Conservation (phyloP, 2,113 vertebrate species). For the Eubucco bourcierii region DNA sequence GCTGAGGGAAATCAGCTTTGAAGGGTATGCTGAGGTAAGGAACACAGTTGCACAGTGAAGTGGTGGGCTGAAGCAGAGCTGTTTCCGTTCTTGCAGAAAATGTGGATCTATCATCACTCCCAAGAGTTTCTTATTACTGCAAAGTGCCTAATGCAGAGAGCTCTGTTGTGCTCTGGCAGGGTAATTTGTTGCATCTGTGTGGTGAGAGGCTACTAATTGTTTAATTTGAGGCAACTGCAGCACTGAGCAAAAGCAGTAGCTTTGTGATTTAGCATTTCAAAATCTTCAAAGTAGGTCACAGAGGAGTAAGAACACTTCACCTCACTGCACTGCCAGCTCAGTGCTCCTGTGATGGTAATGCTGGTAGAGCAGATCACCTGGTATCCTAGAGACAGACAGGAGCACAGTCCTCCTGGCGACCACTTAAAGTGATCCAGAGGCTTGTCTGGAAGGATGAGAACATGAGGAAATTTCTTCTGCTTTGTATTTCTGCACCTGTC, state of each 20-base stretch:
- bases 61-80: background rate
- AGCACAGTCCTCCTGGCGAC: background rate
- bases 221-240: background rate
- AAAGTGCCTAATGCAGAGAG: background rate
- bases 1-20: slow-evolving; percentile 60
- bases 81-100: background rate
- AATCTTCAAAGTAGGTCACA: slow-evolving; percentile 21
- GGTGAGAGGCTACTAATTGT: background rate
- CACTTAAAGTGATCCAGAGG: background rate
- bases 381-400: background rate
- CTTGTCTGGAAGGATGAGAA: background rate
- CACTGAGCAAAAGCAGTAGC: background rate
- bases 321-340: background rate
- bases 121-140: background rate
- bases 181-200: background rate
- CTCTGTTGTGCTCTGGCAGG: background rate
- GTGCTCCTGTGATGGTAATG: background rate
- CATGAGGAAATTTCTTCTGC: background rate
- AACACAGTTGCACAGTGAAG: background rate
- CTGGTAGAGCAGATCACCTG: background rate
- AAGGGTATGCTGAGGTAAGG: slow-evolving; percentile 43
- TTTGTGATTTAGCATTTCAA: background rate
- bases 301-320: background rate
- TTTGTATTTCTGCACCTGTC: background rate
- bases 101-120: background rate